Conservation (phyloP, 1,140 invertebrate species). For the Elymnias hypermnestra region DNA sequence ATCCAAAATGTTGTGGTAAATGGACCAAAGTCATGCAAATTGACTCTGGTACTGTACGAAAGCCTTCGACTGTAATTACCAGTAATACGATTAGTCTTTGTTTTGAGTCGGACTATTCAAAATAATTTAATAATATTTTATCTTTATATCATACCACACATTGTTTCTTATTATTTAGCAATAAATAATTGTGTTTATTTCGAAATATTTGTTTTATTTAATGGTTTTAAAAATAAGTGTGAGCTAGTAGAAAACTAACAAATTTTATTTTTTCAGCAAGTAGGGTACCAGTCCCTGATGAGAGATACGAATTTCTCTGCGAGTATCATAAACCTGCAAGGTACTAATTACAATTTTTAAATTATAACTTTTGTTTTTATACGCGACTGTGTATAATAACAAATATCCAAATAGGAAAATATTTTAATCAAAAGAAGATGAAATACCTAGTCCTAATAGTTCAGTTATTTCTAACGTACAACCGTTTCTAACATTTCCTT, state of each 20-base stretch:
- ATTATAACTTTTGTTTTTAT: no score
- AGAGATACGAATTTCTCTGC: slow-evolving; percentile 94
- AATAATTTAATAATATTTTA: neutral
- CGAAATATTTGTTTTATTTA: no score
- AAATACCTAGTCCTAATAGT: no score
- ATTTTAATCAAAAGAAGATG: no score
- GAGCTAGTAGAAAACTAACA: no score
- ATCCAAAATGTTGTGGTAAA: slow-evolving; percentile 54
- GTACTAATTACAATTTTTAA: slow-evolving; percentile 68
- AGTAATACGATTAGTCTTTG: neutral
- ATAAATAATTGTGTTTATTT: no score
- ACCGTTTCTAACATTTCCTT: no score
- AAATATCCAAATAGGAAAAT: no score
- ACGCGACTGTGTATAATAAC: neutral
- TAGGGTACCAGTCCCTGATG: slow-evolving; percentile 98
- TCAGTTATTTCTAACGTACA: no score
- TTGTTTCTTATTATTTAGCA: neutral
- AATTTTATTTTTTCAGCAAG: slow-evolving; percentile 78
- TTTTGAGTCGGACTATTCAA: neutral
- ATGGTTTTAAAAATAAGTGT: no score
- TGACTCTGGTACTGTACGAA: slow-evolving; percentile 22
- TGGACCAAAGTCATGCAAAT: neutral
- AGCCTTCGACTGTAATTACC: slow-evolving; percentile 10
- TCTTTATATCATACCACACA: no score
- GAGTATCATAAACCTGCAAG: slow-evolving; percentile 96